These are phyloP conservation scores for Telenomus remus DNA, from an alignment of 1,140 invertebrate species.

Conservation along the genomic window DNA sequence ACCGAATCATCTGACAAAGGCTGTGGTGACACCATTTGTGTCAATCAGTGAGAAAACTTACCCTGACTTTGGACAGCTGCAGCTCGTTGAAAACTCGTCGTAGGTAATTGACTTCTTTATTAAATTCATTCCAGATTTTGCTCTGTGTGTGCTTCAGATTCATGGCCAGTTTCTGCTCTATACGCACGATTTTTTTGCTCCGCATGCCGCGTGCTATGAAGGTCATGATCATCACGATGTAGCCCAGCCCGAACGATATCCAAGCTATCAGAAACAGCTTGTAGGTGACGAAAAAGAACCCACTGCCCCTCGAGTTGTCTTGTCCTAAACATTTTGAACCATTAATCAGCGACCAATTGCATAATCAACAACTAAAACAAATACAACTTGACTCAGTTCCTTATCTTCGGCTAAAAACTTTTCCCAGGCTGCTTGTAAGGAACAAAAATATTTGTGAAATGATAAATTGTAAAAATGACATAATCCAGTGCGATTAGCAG, in stretches of 20 bases:
- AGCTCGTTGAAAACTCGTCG: slow-evolving; percentile 85
- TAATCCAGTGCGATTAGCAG: background rate
- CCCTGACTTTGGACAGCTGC: slow-evolving; percentile 86
- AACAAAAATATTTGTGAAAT: no score
- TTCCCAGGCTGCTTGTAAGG: slow-evolving; percentile 34
- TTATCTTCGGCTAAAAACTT: slow-evolving; percentile 49
- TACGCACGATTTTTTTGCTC: slow-evolving; percentile 83
- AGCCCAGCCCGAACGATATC: slow-evolving; percentile 93
- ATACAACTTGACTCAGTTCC: no score
- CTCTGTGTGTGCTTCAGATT: slow-evolving; percentile 86
- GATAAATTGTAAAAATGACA: background rate
- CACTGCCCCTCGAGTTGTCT: slow-evolving; percentile 75
- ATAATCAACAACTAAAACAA: no score
- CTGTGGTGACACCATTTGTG: background rate
- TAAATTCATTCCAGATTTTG: slow-evolving; percentile 86
- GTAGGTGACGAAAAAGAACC: slow-evolving; percentile 80
- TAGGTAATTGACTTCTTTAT: slow-evolving; percentile 83
- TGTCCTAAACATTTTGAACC: slow-evolving; percentile 60
- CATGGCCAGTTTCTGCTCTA: slow-evolving; percentile 85
- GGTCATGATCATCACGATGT: slow-evolving; percentile 92
- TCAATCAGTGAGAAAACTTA: slow-evolving; percentile 66
- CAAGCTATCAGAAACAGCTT: slow-evolving; percentile 86
- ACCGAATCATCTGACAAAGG: no score
- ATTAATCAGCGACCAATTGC: no score
- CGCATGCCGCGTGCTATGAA: slow-evolving; percentile 86